Conservation (phyloP, 2,888 invertebrate species). For the Lamellibrachia satsuma region DNA sequence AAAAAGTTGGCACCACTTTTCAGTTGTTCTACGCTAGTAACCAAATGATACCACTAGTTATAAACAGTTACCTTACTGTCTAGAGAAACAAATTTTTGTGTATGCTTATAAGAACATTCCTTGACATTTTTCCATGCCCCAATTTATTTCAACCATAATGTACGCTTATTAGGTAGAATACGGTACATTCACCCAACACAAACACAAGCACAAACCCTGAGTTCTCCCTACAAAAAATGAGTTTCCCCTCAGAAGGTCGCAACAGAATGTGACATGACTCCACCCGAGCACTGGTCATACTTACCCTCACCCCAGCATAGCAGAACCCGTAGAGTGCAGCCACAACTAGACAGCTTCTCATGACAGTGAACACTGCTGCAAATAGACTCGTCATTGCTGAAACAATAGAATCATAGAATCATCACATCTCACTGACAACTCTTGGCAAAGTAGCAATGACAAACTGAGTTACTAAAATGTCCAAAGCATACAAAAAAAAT, state of each 20-base stretch:
- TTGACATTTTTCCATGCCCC: too few relatives aligned
- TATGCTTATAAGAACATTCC: too few relatives aligned
- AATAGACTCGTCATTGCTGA: slow-evolving; percentile 69
- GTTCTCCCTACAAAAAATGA: not conserved
- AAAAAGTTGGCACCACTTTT: too few relatives aligned
- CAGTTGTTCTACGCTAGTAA: too few relatives aligned
- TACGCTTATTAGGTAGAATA: not conserved
- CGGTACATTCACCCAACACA: not conserved
- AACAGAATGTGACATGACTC: slow-evolving; percentile 28
- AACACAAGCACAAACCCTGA: not conserved
- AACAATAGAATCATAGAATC: slow-evolving; percentile 21
- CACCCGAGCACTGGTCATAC: slow-evolving; percentile 72
- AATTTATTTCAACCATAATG: too few relatives aligned
- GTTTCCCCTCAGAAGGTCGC: not conserved
- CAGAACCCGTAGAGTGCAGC: slow-evolving; percentile 73
- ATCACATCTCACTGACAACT: not conserved
- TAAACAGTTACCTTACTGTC: too few relatives aligned
- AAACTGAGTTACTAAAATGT: not conserved
- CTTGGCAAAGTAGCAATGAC: not conserved
- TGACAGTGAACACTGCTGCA: slow-evolving; percentile 82
- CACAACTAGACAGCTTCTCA: slow-evolving; percentile 82
- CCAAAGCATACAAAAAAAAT: not conserved
- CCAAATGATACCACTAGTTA: too few relatives aligned
- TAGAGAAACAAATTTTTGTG: too few relatives aligned
- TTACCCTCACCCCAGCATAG: slow-evolving; percentile 69